A percentile compares a stretch with the other conserved stretches of the same genome.
Conservation (phyloP, 2,888 invertebrate genomes). For the Tenthredo notha region DNA sequence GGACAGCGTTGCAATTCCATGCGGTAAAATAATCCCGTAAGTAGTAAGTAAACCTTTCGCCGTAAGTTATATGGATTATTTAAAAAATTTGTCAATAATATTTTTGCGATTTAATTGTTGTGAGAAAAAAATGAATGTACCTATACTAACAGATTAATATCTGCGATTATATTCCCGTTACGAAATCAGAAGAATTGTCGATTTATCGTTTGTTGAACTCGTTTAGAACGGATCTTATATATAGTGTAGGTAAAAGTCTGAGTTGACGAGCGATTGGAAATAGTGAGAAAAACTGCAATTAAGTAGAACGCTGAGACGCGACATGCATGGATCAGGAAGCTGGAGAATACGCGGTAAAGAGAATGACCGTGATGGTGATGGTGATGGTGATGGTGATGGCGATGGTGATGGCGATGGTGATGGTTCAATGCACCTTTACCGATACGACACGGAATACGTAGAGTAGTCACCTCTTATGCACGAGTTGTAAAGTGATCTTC, state of each 20-base stretch:
- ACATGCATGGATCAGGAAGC: conserved; percentile 17
- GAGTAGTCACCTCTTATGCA: neutral
- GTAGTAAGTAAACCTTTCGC: conserved; percentile 20
- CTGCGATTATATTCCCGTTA: neutral
- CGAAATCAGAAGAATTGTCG: neutral
- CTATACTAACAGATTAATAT: too few relatives aligned
- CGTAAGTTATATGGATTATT: neutral
- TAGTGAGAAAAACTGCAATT: conserved; percentile 32
- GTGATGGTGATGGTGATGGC: conserved; percentile 7
- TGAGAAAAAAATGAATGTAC: neutral
- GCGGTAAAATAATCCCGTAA: neutral
- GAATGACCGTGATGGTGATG: neutral
- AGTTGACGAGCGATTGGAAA: conserved; percentile 19
- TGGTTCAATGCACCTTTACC: conserved; percentile 42
- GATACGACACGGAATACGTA: conserved; percentile 33
- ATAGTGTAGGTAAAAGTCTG: neutral
- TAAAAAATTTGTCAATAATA: neutral
- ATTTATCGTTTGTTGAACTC: neutral
- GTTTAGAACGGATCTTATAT: neutral
- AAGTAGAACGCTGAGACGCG: neutral
- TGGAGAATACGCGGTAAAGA: conserved; percentile 16
- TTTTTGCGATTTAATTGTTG: neutral
- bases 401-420: neutral
- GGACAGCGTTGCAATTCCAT: neutral
- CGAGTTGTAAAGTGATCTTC: conserved; percentile 49